These are phyloP conservation scores for Hypotaenidia okinawae DNA, from an alignment of 2,797 vertebrate genomes.

Conservation along the genomic window DNA sequence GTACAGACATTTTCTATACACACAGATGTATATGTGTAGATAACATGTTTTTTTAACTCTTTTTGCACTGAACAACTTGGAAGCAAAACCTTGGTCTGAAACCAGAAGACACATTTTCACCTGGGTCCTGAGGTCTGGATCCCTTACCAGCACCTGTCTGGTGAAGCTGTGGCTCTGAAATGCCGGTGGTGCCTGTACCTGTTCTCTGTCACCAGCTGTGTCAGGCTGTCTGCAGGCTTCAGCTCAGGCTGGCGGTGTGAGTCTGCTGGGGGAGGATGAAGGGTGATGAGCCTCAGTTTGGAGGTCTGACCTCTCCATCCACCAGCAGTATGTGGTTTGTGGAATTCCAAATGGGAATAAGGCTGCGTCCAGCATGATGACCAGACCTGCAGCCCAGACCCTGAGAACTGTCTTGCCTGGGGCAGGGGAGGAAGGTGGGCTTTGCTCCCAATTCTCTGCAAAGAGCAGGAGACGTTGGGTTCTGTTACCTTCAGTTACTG, in stretches of 20 bases:
- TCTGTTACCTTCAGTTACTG: neutral
- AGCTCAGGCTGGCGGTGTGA: neutral
- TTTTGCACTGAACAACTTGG: conserved; percentile 62
- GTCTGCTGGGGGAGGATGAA: neutral
- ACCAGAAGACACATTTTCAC: neutral
- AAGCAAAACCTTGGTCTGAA: conserved; percentile 8
- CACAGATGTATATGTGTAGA: conserved; percentile 67
- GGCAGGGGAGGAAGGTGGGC: neutral
- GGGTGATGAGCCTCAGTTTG: neutral
- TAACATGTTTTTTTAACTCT: conserved; percentile 62
- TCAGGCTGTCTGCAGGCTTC: neutral
- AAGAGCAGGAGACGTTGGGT: neutral
- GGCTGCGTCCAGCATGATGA: neutral
- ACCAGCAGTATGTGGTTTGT: neutral
- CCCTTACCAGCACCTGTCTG: neutral
- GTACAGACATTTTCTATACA: conserved; percentile 64
- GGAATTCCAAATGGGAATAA: neutral
- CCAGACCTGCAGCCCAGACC: neutral
- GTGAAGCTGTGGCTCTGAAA: neutral
- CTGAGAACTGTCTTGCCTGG: neutral
- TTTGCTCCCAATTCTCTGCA: neutral
- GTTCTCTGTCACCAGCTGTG: neutral
- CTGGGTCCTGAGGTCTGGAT: neutral
- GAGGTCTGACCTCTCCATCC: neutral
- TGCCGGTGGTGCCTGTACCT: neutral